Percentiles rank a stretch among this genome's conserved stretches.
Conservation (phyloP, 1,140 invertebrate species). For the Phenacoccus solenopsis region DNA sequence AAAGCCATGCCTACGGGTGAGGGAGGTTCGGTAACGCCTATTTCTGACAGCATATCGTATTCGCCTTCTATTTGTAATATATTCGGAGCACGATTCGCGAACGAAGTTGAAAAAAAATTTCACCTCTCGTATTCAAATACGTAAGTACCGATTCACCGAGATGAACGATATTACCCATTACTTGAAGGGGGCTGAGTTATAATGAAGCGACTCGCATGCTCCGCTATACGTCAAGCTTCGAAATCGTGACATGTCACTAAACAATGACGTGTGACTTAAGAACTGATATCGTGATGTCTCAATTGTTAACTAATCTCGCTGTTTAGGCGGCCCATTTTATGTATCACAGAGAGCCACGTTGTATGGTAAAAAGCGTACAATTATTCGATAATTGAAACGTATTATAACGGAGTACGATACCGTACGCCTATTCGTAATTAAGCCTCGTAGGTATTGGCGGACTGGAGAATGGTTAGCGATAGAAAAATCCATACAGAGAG, state of each 20-base stretch:
- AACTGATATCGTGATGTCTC: background rate
- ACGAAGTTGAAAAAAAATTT: too few species aligned
- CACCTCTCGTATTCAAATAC: too few species aligned
- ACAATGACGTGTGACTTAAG: background rate
- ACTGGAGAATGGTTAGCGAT: background rate
- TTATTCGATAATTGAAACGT: background rate
- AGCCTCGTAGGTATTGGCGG: background rate
- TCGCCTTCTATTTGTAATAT: background rate
- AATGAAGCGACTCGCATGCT: background rate
- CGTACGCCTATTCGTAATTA: background rate
- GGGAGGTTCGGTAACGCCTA: constrained; percentile 3
- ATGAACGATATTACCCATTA: background rate
- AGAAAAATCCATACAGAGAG: too few species aligned
- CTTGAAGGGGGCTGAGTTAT: too few species aligned
- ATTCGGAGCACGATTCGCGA: background rate
- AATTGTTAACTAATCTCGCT: constrained; percentile 2
- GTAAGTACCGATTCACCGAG: too few species aligned
- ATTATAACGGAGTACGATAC: background rate
- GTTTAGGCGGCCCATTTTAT: background rate
- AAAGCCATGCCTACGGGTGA: background rate
- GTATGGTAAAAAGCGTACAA: background rate
- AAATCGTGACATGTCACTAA: constrained; percentile 1
- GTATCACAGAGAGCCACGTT: background rate
- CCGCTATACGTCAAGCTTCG: background rate
- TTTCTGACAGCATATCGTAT: background rate